Conservation (phyloP, 2,113 vertebrate species). For the Lepus americanus region DNA sequence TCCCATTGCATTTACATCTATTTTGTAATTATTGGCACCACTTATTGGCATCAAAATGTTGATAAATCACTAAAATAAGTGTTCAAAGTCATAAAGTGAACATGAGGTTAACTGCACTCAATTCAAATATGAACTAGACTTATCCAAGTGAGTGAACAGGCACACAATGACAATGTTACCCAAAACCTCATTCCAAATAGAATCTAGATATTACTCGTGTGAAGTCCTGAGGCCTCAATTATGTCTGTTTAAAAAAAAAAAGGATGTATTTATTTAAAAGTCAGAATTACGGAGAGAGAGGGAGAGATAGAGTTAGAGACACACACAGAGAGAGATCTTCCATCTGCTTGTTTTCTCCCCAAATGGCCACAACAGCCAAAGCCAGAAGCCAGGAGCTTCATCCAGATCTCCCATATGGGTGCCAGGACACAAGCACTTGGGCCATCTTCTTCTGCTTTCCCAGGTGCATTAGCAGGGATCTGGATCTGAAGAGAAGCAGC, state of each 20-base stretch:
- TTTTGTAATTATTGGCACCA: background rate
- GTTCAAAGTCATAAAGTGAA: slow-evolving; percentile 21
- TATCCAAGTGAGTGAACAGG: background rate
- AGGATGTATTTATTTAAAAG: too few species aligned
- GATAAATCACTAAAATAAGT: background rate
- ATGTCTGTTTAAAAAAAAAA: background rate
- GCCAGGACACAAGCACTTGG: too few species aligned
- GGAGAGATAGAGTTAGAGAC: too few species aligned
- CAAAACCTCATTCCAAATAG: background rate
- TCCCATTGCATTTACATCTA: background rate
- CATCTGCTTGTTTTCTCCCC: too few species aligned
- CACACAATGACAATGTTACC: background rate
- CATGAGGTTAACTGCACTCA: background rate
- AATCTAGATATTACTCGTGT: background rate
- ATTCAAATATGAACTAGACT: background rate
- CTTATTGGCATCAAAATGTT: background rate
- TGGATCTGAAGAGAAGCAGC: too few species aligned
- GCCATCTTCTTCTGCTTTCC: too few species aligned
- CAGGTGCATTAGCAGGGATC: too few species aligned
- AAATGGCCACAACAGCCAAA: too few species aligned
- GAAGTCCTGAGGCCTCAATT: background rate
- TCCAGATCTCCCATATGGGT: too few species aligned
- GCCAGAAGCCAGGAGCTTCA: too few species aligned
- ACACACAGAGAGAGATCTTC: too few species aligned
- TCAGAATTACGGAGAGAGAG: too few species aligned